Conservation (phyloP, 2,113 vertebrate species). For the Erpornis zantholeuca region DNA sequence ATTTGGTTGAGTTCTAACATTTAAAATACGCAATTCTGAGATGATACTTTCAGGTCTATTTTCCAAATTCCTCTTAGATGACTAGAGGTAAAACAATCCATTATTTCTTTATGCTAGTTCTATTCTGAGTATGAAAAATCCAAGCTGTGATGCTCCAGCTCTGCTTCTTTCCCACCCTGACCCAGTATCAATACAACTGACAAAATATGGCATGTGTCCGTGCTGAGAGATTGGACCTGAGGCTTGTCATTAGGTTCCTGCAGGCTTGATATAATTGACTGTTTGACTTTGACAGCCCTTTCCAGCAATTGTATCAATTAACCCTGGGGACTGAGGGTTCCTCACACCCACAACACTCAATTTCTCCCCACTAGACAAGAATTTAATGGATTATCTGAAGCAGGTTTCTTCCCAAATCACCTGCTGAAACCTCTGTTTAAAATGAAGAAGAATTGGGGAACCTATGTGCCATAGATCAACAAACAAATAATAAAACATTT, state of each 20-base stretch:
- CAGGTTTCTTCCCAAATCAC: not conserved
- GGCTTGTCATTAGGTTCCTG: not conserved
- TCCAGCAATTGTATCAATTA: not conserved
- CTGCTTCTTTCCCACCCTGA: not conserved
- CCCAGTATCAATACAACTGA: not conserved
- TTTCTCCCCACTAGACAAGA: not conserved
- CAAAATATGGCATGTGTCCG: not conserved
- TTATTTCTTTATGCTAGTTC: not conserved
- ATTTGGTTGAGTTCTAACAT: not conserved
- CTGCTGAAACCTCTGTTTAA: not conserved
- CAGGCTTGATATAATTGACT: not conserved
- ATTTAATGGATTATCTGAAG: not conserved
- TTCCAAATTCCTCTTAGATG: not conserved
- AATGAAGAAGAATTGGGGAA: not conserved
- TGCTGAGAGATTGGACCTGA: not conserved
- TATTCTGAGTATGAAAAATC: not conserved
- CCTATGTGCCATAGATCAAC: not conserved
- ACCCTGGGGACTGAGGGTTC: not conserved
- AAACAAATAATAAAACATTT: not conserved
- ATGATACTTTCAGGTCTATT: not conserved
- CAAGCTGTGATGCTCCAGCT: not conserved
- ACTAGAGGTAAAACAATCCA: not conserved
- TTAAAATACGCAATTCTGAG: not conserved
- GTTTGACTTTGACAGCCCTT: not conserved
- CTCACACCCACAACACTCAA: not conserved